These are phyloP conservation scores for Euphonia xanthogaster DNA, from an alignment of 2,797 vertebrate genomes.

Conservation along the genomic window DNA sequence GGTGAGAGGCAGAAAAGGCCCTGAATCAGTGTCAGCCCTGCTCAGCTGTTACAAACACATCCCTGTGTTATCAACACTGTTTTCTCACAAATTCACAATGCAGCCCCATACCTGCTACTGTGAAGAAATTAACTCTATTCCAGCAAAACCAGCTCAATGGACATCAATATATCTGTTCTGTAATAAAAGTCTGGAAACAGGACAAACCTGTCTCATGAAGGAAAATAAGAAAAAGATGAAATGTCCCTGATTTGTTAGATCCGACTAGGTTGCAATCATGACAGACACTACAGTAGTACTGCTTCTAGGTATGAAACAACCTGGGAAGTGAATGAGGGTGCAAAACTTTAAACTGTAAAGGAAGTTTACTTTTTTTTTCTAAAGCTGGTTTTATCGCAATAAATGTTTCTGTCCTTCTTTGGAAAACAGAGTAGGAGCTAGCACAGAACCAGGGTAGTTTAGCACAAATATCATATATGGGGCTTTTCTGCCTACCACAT, in stretches of 20 bases:
- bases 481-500: not conserved
- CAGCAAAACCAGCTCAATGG: not conserved
- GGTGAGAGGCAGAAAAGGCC: not conserved
- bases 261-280: not conserved
- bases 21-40: not conserved
- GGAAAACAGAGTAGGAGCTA: not conserved
- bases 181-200: not conserved
- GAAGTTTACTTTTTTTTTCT: not conserved
- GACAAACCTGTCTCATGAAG: not conserved
- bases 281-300: not conserved
- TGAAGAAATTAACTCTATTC: not conserved
- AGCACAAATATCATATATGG: not conserved
- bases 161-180: not conserved
- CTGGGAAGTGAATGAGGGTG: not conserved
- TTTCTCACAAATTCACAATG: not conserved
- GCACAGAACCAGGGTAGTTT: not conserved
- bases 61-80: not conserved
- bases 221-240: not conserved
- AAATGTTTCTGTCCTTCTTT: not conserved
- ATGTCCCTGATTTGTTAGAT: not conserved
- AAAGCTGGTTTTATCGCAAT: not conserved
- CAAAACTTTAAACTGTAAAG: not conserved
- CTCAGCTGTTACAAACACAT: not conserved
- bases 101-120: fast-evolving
- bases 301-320: not conserved